Base-by-base conservation (phyloP, 2,888 invertebrate species). In the Rotaria sp. region DNA sequence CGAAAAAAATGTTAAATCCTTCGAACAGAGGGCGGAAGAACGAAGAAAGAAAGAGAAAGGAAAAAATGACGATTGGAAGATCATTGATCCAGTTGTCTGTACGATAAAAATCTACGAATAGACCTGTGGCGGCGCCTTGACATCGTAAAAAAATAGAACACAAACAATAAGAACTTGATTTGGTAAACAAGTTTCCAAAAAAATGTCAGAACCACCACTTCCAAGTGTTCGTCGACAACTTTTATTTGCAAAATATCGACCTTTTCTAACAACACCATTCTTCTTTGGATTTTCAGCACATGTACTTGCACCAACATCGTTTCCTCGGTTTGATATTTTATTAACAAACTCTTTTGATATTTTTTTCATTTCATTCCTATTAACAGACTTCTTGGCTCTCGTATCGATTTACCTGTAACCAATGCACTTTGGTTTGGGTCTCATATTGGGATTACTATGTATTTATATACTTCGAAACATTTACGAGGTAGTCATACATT, bases 1-100 rank as follows among this genome's bases (percentile, higher is more conserved):
- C 67, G 67, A 67, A 67, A 67, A 35, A 35, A 67, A 67, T 35
- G 67, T 67, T 67, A 67, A 67, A 67, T 67, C 67, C 67, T 35
- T 67, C 67, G 67, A 21, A 67, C 67, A 67, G 67, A 67, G 35
- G 35, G 67, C 30, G 35, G 67, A 21, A 30, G 67, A 35, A 35
- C 30, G 67, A 35, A 67, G 35, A 35, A 67, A 67, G 67, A 67
- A n/a, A 67, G 24, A 52, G 52, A 21, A 35, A 35, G 59, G 30
- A 35, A 35, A 67, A 35, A 67, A 67, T 67, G 35, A 30, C 67
- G 35, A 67, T 67, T 67, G 67, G 67, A 67, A 67, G 67, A 67
- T 67, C 67, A 67, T 35, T 38, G 67, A 67, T 67, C 67, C 67
- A 67, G 67, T 67, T 67, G 67, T 18, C 30, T 67, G 67, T 67